Base-by-base conservation (phyloP, 2,113 vertebrate species). In the Nycticebus coucang region DNA sequence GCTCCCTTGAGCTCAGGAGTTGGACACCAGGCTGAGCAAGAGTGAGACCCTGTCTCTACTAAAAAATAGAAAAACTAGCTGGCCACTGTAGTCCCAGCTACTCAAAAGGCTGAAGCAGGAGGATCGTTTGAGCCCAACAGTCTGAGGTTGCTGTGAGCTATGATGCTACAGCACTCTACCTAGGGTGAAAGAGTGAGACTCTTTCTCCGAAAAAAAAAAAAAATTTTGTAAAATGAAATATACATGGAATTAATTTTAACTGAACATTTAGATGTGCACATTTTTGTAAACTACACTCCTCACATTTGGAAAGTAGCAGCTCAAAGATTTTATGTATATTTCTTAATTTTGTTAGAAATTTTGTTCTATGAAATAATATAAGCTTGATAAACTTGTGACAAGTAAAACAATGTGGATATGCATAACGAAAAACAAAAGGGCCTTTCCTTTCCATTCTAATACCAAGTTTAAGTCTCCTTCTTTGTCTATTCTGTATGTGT, bases 321-420 rank as follows among this genome's bases (percentile, higher is more conserved):
- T 77, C 60, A 30, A 85, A 59, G 26, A 53, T 75, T 89, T 78
- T 80, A 75, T 87, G 22, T 60, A 19, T 87, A 60, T 69, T 92
- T 93, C 30, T 89, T 86, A 59, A 82, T 88, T 90, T 94, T 55
- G 12, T 84, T 83, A 45, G 81, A 69, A 55, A 80, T 97, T 96
- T 84, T 89, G 45, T 87, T 95, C 84, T 68, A 66, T 10, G 77
- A 82, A 95, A 87, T 81, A 9, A 26, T 64, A 41, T 30, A 45
- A 78, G 11, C 4, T 75, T 90, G 18, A 64, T 64, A 64, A 64
- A 28, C 11, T 77, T 55, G 3, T 68, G 62, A 45, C 22, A 95
- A 95, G 64, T 57, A 75, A 94, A 83, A 7, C 10, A 69, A 37
- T 75, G 66, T 37, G 19, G 24, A 35, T 57, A 55, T 91, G 35